phyloP scores from a whole-genome alignment of 2,113 vertebrate genomes.

The Dascyllus trimaculatus region DNA sequence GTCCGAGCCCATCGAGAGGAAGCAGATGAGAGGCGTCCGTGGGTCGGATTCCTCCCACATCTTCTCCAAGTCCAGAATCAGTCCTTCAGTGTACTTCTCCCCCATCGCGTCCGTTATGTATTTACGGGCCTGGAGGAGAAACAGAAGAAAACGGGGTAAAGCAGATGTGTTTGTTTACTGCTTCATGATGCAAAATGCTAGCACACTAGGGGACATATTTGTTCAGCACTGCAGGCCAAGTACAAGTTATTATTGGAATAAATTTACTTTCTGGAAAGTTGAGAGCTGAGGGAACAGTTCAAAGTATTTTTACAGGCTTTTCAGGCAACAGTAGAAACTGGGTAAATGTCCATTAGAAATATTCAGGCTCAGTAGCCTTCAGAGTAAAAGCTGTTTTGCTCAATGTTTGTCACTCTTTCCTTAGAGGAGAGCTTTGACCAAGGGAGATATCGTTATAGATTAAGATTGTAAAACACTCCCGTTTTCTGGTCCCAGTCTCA shows the following conservation, averaged over 20 bases:
- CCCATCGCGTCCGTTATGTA: slow-evolving; percentile 93
- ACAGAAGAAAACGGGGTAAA: slow-evolving; percentile 7
- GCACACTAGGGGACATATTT: neutral
- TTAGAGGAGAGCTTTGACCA: slow-evolving; percentile 24
- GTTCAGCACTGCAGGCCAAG: neutral
- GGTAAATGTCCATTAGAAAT: slow-evolving; percentile 44
- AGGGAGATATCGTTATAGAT: slow-evolving; percentile 25
- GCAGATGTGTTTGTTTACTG: slow-evolving; percentile 14
- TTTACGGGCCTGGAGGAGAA: slow-evolving; percentile 89
- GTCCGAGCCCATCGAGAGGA: slow-evolving; percentile 97
- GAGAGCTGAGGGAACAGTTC: slow-evolving; percentile 21
- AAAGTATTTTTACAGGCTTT: slow-evolving; percentile 23
- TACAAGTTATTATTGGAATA: slow-evolving; percentile 30
- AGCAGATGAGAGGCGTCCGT: slow-evolving; percentile 92
- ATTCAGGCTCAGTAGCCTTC: slow-evolving; percentile 15
- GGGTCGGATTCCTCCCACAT: slow-evolving; percentile 95
- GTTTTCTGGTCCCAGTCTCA: neutral
- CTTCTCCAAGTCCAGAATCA: slow-evolving; percentile 92
- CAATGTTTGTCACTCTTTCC: slow-evolving; percentile 22
- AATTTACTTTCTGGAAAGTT: slow-evolving; percentile 21
- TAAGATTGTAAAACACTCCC: slow-evolving; percentile 4
- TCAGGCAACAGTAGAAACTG: slow-evolving; percentile 33
- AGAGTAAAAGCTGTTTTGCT: slow-evolving; percentile 17
- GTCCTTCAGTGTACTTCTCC: slow-evolving; percentile 90
- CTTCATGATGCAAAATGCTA: slow-evolving; percentile 8